Conservation (phyloP, 2,797 vertebrate species). For the Tokudaia muenninki region DNA sequence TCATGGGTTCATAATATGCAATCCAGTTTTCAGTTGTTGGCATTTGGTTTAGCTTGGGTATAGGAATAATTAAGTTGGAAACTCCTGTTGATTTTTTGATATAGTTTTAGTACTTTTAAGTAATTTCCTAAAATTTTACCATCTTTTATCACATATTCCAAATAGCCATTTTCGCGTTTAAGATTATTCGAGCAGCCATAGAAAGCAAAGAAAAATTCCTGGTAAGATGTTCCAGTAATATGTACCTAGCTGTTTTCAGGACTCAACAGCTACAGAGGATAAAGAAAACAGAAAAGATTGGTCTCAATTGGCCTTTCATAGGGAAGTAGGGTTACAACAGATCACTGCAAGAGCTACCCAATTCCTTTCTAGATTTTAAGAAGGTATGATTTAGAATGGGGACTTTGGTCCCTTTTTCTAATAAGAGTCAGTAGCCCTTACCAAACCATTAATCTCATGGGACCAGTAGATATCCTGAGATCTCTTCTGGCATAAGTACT, state of each 20-base stretch:
- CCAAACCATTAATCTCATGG: not conserved
- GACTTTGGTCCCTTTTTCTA: not conserved
- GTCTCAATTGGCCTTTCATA: constrained; percentile 4
- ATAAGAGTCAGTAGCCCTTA: not conserved
- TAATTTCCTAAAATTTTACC: not conserved
- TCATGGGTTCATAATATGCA: not conserved
- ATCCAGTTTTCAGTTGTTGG: constrained; percentile 5
- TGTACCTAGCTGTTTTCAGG: not conserved
- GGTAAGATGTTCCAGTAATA: not conserved
- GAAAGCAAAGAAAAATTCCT: not conserved
- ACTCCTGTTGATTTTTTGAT: constrained; percentile 28
- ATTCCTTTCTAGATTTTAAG: constrained; percentile 23
- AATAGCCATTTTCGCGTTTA: constrained; percentile 41
- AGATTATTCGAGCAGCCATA: not conserved
- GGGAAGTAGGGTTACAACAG: constrained; percentile 3
- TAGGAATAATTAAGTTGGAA: constrained; percentile 28
- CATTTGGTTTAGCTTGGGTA: not conserved
- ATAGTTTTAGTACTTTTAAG: not conserved
- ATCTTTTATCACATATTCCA: not conserved
- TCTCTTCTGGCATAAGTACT: constrained; percentile 18
- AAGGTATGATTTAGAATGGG: not conserved
- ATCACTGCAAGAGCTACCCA: not conserved
- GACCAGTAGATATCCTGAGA: not conserved
- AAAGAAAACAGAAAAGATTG: constrained; percentile 40
- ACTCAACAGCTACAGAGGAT: not conserved